Base-by-base conservation (phyloP, 2,797 vertebrate species). In the Platyrinchus mystaceus region DNA sequence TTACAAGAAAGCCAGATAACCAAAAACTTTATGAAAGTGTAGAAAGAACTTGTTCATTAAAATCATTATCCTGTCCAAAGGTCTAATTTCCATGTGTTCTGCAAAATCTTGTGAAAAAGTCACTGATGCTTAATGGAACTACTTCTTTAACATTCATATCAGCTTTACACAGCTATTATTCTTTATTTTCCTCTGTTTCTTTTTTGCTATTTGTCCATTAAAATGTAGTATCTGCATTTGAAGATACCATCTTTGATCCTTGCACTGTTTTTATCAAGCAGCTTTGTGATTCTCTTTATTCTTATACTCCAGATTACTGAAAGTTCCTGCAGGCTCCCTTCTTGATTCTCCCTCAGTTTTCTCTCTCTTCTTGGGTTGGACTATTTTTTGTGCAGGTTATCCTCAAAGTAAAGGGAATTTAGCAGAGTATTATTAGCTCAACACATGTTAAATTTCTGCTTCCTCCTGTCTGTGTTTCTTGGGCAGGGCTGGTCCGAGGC, bases 391-490 rank as follows among this genome's bases (percentile, higher is more conserved):
- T 76, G 6, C 20, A 52, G 39, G 12, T 83, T 79, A 32, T 84
- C 79, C 62, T 79, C 59, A 36, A 63, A 73, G 67, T 47, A n/a
- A n/a, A n/a, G 39, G 59, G 44, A 44, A 23, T 30, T 47, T 43
- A 52, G 30, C 46, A 6, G 14, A 53, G 30, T 43, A 2, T 0
- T 11, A 30, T 44, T 39, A 55, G 5, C 63, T 12, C 23, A 10
- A 19, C 34, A 21, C 14, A 6, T 0, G 0, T 21, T 55, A 16
- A 28, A 50, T 67, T 90, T 59, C 28, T 37, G 0, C 37, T 77
- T 49, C 68, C 28, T 77, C 2, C 2, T 0, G n/a, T 27, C 53
- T 18, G 21, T 18, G 4, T 32, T 4, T 0, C 60, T 75, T 13
- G 46, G 73, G 50, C 77, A 74, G 24, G 27, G 28, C 77, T 60